These are phyloP conservation scores for Drosophila trapezifrons DNA, from an alignment of 1,140 invertebrate genomes.

Conservation along the genomic window DNA sequence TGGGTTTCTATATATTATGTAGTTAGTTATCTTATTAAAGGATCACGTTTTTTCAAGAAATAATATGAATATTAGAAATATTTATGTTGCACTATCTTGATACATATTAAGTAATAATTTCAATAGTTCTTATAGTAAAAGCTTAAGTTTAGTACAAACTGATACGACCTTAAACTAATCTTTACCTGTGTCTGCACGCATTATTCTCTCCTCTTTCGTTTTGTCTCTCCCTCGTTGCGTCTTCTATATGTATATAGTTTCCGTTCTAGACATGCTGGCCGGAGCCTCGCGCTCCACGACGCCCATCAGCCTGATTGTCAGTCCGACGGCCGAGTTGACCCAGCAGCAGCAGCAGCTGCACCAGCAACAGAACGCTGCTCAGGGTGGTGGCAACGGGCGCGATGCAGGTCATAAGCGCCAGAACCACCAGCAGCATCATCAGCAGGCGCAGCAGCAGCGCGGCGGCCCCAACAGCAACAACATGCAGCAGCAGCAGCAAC, in stretches of 20 bases:
- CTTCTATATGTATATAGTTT: conserved; percentile 80
- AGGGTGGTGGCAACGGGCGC: conserved; percentile 76
- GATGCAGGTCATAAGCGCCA: conserved; percentile 83
- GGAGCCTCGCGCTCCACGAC: conserved; percentile 90
- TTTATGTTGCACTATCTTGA: too few relatives aligned
- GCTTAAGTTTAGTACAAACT: not conserved
- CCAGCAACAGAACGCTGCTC: conserved; percentile 59
- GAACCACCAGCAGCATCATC: conserved; percentile 71
- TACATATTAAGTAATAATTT: too few relatives aligned
- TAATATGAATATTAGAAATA: too few relatives aligned
- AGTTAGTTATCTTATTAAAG: not conserved
- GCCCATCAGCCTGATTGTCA: conserved; percentile 89
- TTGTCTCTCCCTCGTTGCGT: conserved; percentile 17
- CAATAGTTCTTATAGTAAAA: too few relatives aligned
- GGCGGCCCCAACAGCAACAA: conserved; percentile 67
- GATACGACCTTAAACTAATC: conserved; percentile 4
- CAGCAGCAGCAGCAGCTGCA: conserved; percentile 87
- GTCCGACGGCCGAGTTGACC: conserved; percentile 92
- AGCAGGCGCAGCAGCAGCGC: conserved; percentile 58
- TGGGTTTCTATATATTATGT: conserved; percentile 28
- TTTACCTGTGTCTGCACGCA: conserved; percentile 20
- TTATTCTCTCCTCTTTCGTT: conserved; percentile 50
- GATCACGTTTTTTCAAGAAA: too few relatives aligned
- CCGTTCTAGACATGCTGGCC: conserved; percentile 91
- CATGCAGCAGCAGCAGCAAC: conserved; percentile 56